Evolutionary conservation across 2,797 vertebrate species (phyloP).

Genomic region (Cyclopterus lumpus): DNA sequence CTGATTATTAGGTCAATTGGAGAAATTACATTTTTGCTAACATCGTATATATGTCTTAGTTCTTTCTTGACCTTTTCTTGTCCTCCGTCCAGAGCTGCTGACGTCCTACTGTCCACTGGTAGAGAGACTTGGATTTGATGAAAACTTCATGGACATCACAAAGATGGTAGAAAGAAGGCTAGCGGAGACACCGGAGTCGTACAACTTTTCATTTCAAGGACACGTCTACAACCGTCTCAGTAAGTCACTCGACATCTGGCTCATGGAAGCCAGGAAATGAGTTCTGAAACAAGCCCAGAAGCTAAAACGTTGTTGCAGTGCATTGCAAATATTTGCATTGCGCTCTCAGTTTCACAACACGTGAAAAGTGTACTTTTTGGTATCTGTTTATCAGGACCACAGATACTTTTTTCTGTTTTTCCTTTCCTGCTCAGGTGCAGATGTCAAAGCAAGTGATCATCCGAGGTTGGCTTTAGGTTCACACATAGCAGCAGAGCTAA

Average conservation of each 20-base stretch:
- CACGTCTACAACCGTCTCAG: constrained; percentile 86
- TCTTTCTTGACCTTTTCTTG: constrained; percentile 21
- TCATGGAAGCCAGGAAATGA: constrained; percentile 55
- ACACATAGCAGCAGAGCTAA: constrained; percentile 88
- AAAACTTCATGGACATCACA: constrained; percentile 93
- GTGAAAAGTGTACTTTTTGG: neutral
- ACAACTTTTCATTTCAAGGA: constrained; percentile 78
- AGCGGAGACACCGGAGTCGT: constrained; percentile 39
- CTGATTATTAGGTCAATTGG: neutral
- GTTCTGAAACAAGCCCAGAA: constrained; percentile 41
- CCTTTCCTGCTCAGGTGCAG: constrained; percentile 70
- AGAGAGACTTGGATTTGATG: constrained; percentile 93
- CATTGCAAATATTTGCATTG: constrained; percentile 66
- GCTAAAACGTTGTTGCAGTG: neutral
- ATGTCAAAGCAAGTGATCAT: constrained; percentile 70
- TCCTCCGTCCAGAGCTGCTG: constrained; percentile 84
- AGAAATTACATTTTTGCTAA: neutral
- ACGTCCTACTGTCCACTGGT: constrained; percentile 89
- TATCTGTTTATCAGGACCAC: neutral
- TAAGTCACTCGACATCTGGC: constrained; percentile 69
- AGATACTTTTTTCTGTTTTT: neutral
- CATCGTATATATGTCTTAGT: neutral
- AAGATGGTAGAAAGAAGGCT: constrained; percentile 86
- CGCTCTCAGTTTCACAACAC: constrained; percentile 52
- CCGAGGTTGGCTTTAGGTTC: constrained; percentile 85